Evolutionary conservation across 2,797 vertebrate genomes (phyloP).

Genomic region (Anniella stebbinsi): DNA sequence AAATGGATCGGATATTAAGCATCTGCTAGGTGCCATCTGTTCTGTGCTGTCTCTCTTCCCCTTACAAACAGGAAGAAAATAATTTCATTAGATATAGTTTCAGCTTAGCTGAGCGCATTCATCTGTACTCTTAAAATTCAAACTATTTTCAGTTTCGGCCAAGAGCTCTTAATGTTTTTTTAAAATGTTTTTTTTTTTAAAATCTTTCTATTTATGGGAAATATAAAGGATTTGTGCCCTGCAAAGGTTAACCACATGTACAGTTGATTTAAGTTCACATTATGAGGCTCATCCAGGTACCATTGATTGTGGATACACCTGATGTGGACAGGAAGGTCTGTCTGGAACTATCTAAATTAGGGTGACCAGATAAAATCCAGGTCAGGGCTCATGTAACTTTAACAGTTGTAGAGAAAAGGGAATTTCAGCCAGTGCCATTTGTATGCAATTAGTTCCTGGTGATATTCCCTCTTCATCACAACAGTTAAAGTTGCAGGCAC

Average conservation of each 20-base stretch:
- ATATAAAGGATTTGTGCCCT: not conserved
- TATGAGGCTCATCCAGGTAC: not conserved
- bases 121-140: conserved; percentile 32
- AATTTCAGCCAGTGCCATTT: too few species aligned
- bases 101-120: conserved; percentile 4
- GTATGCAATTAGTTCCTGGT: too few species aligned
- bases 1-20: not conserved
- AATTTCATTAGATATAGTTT: conserved; percentile 31
- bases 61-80: conserved; percentile 40
- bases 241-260: not conserved
- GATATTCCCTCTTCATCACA: too few species aligned
- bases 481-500: too few species aligned
- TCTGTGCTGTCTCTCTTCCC: not conserved
- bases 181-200: not conserved
- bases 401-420: too few species aligned
- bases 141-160: not conserved
- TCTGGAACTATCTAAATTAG: too few species aligned
- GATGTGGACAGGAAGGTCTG: not conserved
- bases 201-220: not conserved
- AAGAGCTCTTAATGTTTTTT: not conserved
- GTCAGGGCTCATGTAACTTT: too few species aligned
- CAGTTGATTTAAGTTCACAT: not conserved
- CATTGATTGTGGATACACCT: not conserved
- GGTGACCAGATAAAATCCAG: too few species aligned
- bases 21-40: not conserved